Base-by-base conservation (phyloP, 2,888 invertebrate genomes). In the Melanchra persicariae region DNA sequence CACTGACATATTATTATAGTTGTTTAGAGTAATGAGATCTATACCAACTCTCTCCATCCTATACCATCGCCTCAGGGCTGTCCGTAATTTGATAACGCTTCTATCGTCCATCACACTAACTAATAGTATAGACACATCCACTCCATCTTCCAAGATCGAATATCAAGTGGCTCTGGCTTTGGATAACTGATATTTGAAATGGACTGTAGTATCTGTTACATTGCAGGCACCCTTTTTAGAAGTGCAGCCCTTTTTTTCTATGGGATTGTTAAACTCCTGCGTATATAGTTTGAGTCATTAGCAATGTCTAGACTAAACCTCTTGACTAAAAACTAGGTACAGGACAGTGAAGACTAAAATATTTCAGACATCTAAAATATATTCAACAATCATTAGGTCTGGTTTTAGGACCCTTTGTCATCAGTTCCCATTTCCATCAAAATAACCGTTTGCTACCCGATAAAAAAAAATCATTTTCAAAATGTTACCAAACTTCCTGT, bases 51-150 rank as follows among this genome's bases (percentile, higher is more conserved):
- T 34, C 22, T 30, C 40, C 37, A 67, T 58, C 24, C 26, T 34
- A 30, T 7, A 37, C 22, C n/a, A 47, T 12, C 19, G 60, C 26
- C 40, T 59, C 30, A 58, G 40, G 76, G 12, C 49, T 60, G 51
- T 24, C 34, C 19, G 71, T 66, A 71, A 79, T 52, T 55, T 60
- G 82, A 77, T 79, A 77, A 63, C 43, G 51, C 45, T 34, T 51
- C 64, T 57, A 51, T 63, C 66, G 62, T 65, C 62, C 49, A 63
- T 55, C 49, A 59, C 43, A 37, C 59, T 43, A 55, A 57, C 55
- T 81, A 76, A 69, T 63, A 76, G 47, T 70, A 71, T 24, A 77
- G 62, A 60, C 77, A 65, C 51, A 77, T 47, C 58, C 43, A 65
- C 82, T 66, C 24, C 15, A 71, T 63, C 49, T 64, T 43, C 26